A percentile compares a stretch with the other conserved stretches of the same genome.
Conservation (phyloP, 2,888 invertebrate genomes). For the Parthenolecanium corni region DNA sequence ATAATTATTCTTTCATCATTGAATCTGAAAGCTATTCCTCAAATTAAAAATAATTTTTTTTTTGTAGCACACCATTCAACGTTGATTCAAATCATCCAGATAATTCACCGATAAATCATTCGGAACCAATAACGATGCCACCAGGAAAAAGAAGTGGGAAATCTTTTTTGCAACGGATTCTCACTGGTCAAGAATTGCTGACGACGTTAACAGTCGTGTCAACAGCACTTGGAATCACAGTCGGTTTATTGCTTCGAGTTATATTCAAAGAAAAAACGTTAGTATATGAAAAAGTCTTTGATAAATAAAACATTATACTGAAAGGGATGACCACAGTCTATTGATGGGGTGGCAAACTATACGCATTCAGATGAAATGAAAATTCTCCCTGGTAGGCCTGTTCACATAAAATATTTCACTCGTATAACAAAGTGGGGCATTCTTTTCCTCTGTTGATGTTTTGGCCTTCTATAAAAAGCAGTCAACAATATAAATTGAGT, state of each 20-base stretch:
- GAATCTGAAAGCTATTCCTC: too few relatives aligned
- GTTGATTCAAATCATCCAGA: not conserved
- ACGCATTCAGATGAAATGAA: too few relatives aligned
- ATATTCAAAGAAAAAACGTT: not conserved
- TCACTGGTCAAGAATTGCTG: slow-evolving; percentile 18
- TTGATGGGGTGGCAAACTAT: not conserved
- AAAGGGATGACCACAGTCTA: not conserved
- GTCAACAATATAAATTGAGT: too few relatives aligned
- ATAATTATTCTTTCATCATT: too few relatives aligned
- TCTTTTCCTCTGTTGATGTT: not conserved
- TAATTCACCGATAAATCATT: slow-evolving; percentile 7
- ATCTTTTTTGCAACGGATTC: slow-evolving; percentile 5
- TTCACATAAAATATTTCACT: not conserved
- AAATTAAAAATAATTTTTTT: too few relatives aligned
- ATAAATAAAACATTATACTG: not conserved
- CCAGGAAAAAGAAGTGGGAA: slow-evolving; percentile 6
- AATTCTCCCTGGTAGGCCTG: too few relatives aligned
- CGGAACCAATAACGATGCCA: slow-evolving; percentile 5
- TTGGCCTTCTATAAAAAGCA: too few relatives aligned
- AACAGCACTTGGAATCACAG: slow-evolving; percentile 6
- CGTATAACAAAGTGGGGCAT: not conserved
- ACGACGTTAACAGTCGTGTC: slow-evolving; percentile 21
- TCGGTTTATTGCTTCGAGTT: slow-evolving; percentile 5
- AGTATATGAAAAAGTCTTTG: not conserved
- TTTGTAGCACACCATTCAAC: slow-evolving; percentile 25